Evolutionary conservation across 2,888 invertebrate genomes (phyloP), one percentile per base, ranked within the genome.

Genomic region (Thecophora atra): DNA sequence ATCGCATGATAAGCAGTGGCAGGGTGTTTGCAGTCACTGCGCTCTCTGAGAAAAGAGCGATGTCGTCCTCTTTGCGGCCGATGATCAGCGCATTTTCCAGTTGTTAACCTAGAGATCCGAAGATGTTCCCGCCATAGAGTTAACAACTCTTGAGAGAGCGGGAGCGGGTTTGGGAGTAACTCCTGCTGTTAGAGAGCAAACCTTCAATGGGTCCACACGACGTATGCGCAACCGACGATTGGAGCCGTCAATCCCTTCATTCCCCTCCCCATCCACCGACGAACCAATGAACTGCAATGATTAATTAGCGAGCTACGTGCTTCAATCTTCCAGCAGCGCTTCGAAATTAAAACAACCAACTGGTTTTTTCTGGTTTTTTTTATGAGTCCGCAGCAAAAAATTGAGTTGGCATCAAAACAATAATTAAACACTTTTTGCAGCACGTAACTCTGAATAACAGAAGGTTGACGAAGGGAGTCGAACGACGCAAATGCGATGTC

Each of bases 81-180:
- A 67, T 67, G 67, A 54, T 17, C 42, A 54, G 30, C 67, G 67
- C 67, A 54, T 54, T 67, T 67, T 67, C 54, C 67, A 54, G 37
- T 67, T 67, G 54, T 67, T 67, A 30, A 30, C 56, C 7, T 15
- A 64, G 15, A 47, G 24, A 52, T n/a, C 8, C 42, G 42, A 24
- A 52, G n/a, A 52, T 19, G 3, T 37, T 37, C 7, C 37, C 11
- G 37, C 37, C 37, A 37, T 37, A 11, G 37, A 37, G 37, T 8
- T 37, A 11, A 1, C 37, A 37, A 37, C 11, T 37, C 11, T 6
- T 37, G 37, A 8, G 37, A 11, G 7, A 37, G 37, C 6, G 1
- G 37, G 37, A 37, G 37, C 3, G 37, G 37, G 37, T 37, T 37
- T 37, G 37, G 7, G 11, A 37, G 37, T 11, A 37, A 11, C 11